These are phyloP conservation scores for Heliconius nattereri DNA, from an alignment of 1,140 invertebrate species.

Conservation along the genomic window DNA sequence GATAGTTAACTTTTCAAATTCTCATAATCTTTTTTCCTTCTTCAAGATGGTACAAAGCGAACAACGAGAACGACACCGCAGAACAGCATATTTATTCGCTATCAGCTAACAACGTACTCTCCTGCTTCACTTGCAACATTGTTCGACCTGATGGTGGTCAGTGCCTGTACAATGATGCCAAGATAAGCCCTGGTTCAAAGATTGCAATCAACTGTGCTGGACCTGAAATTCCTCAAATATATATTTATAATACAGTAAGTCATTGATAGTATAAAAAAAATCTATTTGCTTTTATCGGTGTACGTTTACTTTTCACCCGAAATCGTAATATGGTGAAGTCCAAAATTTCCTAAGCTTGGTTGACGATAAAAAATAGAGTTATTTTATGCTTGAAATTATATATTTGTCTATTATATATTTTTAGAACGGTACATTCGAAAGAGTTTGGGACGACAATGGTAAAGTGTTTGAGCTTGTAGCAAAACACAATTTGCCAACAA, in stretches of 20 bases:
- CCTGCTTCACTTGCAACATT: conserved; percentile 84
- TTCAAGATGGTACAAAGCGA: conserved; percentile 87
- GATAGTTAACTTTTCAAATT: too few species aligned
- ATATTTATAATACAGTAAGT: conserved; percentile 68
- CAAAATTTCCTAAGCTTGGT: too few species aligned
- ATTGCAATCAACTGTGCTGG: conserved; percentile 89
- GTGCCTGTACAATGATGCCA: conserved; percentile 86
- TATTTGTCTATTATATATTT: conserved; percentile 34
- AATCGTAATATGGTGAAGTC: too few species aligned
- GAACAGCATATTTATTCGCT: conserved; percentile 85
- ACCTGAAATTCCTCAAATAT: conserved; percentile 73
- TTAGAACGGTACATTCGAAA: conserved; percentile 60
- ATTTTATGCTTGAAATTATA: too few species aligned
- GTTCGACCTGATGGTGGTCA: conserved; percentile 76
- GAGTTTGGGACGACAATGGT: conserved; percentile 84
- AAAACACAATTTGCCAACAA: conserved; percentile 82
- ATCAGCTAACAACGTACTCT: conserved; percentile 54
- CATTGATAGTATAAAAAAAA: too few species aligned
- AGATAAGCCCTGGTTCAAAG: conserved; percentile 86
- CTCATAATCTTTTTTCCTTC: too few species aligned
- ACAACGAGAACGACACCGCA: conserved; percentile 82
- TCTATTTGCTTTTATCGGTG: too few species aligned
- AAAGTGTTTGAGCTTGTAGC: conserved; percentile 79
- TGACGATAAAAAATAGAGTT: too few species aligned
- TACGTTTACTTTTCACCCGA: too few species aligned